Evolutionary conservation across 92 coral and sea anemone genomes (phyloP).

Genomic region (Parazoanthus atlanticus): DNA sequence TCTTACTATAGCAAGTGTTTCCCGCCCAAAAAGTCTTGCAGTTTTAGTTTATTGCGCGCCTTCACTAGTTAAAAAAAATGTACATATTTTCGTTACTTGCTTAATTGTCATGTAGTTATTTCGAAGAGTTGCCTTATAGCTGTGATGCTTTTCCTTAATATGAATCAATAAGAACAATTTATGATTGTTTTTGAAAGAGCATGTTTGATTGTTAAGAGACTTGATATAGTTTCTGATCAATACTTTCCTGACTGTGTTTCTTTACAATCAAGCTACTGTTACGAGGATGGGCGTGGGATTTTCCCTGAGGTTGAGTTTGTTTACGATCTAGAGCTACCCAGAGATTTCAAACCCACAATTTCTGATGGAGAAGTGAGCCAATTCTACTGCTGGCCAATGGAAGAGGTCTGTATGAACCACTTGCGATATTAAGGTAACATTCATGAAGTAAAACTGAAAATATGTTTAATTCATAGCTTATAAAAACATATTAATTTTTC

Average conservation of each 20-base stretch:
- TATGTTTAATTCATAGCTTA: background rate
- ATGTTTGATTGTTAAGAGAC: too few relatives aligned
- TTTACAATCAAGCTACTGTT: conserved; percentile 68
- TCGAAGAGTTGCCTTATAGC: background rate
- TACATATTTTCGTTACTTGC: too few relatives aligned
- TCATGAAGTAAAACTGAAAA: background rate
- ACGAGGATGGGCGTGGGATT: conserved; percentile 88
- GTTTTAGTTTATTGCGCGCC: background rate
- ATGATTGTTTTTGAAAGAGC: too few relatives aligned
- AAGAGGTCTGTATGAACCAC: conserved; percentile 61
- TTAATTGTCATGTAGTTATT: background rate
- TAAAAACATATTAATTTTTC: background rate
- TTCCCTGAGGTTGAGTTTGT: conserved; percentile 96
- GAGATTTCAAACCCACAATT: conserved; percentile 77
- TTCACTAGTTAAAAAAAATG: background rate
- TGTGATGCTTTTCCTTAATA: too few relatives aligned
- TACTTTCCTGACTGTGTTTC: background rate
- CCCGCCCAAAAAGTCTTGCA: too few relatives aligned
- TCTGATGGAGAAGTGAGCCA: conserved; percentile 95
- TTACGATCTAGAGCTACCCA: conserved; percentile 82
- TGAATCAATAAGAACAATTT: too few relatives aligned
- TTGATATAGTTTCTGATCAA: too few relatives aligned
- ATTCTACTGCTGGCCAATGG: conserved; percentile 94
- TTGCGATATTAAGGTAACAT: background rate
- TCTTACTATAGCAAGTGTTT: too few relatives aligned